These are phyloP conservation scores for Pluvialis apricaria DNA, from an alignment of 2,113 vertebrate species.

Conservation along the genomic window DNA sequence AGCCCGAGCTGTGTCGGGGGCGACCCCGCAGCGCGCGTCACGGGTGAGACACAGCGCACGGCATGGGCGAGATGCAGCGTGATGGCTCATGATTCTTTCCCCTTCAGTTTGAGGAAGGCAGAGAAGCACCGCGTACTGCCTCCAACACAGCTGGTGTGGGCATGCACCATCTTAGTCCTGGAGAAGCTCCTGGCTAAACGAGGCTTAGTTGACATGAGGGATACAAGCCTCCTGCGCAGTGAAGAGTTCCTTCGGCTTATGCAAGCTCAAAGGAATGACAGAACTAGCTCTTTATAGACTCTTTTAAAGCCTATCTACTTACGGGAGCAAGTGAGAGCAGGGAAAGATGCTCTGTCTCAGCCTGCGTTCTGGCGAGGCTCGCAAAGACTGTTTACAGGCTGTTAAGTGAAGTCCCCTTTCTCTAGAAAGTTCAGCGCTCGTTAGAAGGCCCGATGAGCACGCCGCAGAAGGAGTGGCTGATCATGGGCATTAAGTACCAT, in stretches of 20 bases:
- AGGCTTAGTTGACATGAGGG: background rate
- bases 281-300: background rate
- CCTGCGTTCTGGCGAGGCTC: background rate
- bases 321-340: fast-evolving
- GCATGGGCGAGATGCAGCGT: no score
- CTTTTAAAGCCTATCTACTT: background rate
- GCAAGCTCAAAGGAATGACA: background rate
- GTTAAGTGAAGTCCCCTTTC: background rate
- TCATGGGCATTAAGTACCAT: fast-evolving
- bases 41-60: no score
- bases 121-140: fast-evolving
- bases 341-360: background rate
- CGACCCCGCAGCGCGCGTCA: no score
- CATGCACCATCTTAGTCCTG: background rate
- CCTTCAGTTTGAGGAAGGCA: background rate
- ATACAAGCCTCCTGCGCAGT: background rate
- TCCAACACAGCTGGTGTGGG: background rate
- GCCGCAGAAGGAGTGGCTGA: fast-evolving
- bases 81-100: background rate
- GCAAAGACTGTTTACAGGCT: background rate
- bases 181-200: background rate
- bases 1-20: no score
- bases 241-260: background rate
- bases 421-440: background rate
- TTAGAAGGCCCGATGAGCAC: fast-evolving